Base-by-base conservation (phyloP, 2,113 vertebrate species). In the Trematocara macrostoma region DNA sequence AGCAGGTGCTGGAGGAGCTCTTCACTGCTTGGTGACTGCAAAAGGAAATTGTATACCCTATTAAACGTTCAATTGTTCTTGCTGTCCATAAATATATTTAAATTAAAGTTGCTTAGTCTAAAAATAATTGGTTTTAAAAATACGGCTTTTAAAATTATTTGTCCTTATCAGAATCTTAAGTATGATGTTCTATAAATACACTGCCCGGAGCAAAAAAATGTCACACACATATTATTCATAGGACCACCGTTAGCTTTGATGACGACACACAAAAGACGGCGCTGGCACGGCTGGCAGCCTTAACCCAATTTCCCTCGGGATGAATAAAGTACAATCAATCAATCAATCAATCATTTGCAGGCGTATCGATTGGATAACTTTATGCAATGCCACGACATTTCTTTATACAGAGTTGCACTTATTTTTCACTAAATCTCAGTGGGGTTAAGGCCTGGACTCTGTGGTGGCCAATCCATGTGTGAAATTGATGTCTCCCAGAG, bases 1-100 rank as follows among this genome's bases (percentile, higher is more conserved):
- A 97, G 87, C 55, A 99, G 92, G 26, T 45, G 93, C 51, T 82
- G 12, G 49, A 98, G 89, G 1, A 99, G 96, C 45, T 97, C 93
- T 11, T 97, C 94, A 88, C 8, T 94, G 83, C 93, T 90, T 47
- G 89, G 74, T 38, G 79, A 90, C 97, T 97, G 79, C 20, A 81
- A 91, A 79, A 91, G 29, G 42, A 90, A 15, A 71, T 59, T 12
- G 20, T 11, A 35, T 4, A 26, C 2, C 18, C 3, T 38, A 9
- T 52, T 34, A 56, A 8, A 11, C 4, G 11, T 10, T 34, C 15
- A 31, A 4, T 57, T 56, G 11, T 26, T n/a, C 23, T 82, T 53
- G 14, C 16, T 11, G 16, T 74, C 69, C 8, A 49, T 47, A 11
- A 74, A 49, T 49, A 74, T 10, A 74, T 42, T 42, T 42, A 26